Evolutionary conservation across 2,797 vertebrate species (phyloP).

Genomic region (Mareca penelope): DNA sequence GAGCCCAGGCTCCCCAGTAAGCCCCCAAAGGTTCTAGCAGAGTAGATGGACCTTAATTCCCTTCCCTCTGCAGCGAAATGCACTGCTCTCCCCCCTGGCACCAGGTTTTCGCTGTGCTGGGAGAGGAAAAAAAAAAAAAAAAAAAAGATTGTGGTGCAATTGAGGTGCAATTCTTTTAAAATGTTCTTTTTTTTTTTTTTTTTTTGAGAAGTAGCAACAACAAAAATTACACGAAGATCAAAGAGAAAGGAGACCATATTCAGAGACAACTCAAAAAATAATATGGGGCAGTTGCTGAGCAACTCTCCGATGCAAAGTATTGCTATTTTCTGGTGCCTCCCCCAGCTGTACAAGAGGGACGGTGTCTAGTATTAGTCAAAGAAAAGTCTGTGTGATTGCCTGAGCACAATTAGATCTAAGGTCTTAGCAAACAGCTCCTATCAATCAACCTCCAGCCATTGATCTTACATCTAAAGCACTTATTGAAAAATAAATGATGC

Average conservation of each 20-base stretch:
- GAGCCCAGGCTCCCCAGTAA: not conserved
- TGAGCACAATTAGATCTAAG: constrained; percentile 52
- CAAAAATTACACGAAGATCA: constrained; percentile 60
- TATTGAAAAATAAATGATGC: constrained; percentile 29
- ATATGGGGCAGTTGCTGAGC: constrained; percentile 53
- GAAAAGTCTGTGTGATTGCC: constrained; percentile 41
- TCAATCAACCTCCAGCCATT: constrained; percentile 38
- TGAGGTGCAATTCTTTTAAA: constrained; percentile 21
- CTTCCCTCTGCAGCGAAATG: not conserved
- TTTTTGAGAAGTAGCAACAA: constrained; percentile 27
- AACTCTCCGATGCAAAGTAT: constrained; percentile 51
- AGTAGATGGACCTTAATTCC: not conserved
- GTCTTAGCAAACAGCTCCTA: constrained; percentile 47
- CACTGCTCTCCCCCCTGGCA: not conserved
- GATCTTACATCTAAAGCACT: constrained; percentile 72
- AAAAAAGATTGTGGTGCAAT: constrained; percentile 13
- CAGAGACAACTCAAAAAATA: constrained; percentile 41
- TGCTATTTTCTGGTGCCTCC: constrained; percentile 26
- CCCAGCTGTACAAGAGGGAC: not conserved
- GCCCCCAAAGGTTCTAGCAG: not conserved
- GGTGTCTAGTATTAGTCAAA: constrained; percentile 25
- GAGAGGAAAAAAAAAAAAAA: not conserved
- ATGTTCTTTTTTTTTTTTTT: not conserved
- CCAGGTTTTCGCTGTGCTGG: not conserved
- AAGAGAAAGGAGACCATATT: constrained; percentile 44